Conservation (phyloP, 2,797 vertebrate species). For the Graptemys geographica region DNA sequence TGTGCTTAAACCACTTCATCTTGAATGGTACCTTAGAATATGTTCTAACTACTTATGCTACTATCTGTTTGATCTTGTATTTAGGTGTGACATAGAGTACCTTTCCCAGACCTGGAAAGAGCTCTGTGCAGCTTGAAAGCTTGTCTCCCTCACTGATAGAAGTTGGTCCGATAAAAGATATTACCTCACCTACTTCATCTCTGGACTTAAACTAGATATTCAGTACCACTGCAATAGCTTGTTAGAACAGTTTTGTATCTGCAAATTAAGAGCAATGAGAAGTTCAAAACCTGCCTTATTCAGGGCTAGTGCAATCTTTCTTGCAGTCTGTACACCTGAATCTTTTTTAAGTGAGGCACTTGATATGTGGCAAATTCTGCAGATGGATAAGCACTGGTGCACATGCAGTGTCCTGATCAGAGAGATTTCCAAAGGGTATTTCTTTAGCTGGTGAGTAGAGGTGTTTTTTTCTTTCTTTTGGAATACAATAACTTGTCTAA, state of each 20-base stretch:
- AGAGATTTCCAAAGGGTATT: not conserved
- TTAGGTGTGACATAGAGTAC: not conserved
- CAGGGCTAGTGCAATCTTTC: no score
- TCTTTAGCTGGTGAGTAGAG: not conserved
- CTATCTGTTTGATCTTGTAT: not conserved
- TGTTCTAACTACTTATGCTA: not conserved
- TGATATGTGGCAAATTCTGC: not conserved
- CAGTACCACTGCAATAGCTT: not conserved
- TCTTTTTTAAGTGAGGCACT: no score
- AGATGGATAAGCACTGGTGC: not conserved
- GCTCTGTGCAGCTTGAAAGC: not conserved
- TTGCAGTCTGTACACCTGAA: no score
- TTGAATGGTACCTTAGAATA: not conserved
- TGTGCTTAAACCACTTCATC: not conserved
- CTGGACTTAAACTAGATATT: not conserved
- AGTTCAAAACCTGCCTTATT: not conserved
- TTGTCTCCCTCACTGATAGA: not conserved
- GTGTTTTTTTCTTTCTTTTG: not conserved
- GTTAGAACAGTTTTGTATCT: not conserved
- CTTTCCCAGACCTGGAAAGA: not conserved
- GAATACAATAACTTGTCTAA: not conserved
- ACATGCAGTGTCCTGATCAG: not conserved
- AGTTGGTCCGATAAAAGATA: not conserved
- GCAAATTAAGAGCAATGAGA: not conserved
- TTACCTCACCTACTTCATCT: not conserved